Base-by-base conservation (phyloP, 2,888 invertebrate species). In the Phorcus lineatus region DNA sequence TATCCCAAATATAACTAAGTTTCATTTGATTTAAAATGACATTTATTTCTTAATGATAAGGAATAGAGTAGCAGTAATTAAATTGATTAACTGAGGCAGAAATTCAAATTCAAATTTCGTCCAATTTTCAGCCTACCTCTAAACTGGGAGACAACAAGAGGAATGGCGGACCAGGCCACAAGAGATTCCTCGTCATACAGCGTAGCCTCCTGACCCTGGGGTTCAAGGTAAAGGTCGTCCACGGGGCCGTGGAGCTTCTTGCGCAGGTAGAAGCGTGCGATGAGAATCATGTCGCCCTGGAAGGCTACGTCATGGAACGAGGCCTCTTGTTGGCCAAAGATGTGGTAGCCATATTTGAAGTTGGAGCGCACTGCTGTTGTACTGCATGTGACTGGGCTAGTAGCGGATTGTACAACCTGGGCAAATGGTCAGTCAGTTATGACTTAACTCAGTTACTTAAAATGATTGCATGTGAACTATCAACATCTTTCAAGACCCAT, bases 321-420 rank as follows among this genome's bases (percentile, higher is more conserved):
- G 19, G 91, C 91, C 80, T 92, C 92, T 81, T 92, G 92, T 85
- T 91, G 91, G n/a, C 92, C 92, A 80, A 92, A 92, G 19, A 92
- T 87, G 83, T 92, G 92, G 84, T 91, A 91, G 80, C 88, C 85
- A 84, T 88, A 87, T 80, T 90, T 88, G 83, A 91, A 92, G 82
- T 89, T 91, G 66, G 92, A 91, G 77, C 87, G 82, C n/a, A 91
- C 92, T 57, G 90, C 88, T 17, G 91, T 90, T 22, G 92, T 92
- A 82, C 89, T 90, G 83, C 91, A 90, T 40, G 91, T 92, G 22
- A 92, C 91, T 75, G 92, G 91, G 80, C 91, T 89, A 70, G 89
- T 89, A 13, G 86, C 82, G 24, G 91, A 91, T 82, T 91, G 90
- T 77, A 91, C 91, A 86, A 91, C 87, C 91, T 91, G 84, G 4